phyloP scores from a whole-genome alignment of 2,888 invertebrate genomes.

The Caenorhabditis virilis region DNA sequence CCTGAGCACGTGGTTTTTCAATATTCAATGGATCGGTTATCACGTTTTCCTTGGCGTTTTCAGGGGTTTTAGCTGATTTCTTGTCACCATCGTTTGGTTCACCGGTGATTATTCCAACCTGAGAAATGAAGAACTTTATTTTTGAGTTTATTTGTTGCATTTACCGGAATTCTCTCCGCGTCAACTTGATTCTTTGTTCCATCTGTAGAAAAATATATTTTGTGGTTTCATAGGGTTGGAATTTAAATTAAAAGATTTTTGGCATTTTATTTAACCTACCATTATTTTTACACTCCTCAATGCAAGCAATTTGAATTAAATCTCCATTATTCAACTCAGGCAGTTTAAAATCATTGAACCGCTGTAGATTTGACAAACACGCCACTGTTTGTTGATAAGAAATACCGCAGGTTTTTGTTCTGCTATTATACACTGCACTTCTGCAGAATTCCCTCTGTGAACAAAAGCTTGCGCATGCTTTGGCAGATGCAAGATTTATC shows the following conservation, averaged over 20 bases:
- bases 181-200: constrained; percentile 8
- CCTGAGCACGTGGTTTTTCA: constrained; percentile 32
- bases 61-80: background rate
- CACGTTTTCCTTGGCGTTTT: constrained; percentile 9
- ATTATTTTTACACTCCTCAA: constrained; percentile 48
- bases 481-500: constrained; percentile 49
- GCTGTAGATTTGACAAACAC: constrained; percentile 33
- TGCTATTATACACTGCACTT: constrained; percentile 61
- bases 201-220: no score
- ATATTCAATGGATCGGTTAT: constrained; percentile 26
- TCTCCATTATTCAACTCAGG: constrained; percentile 31
- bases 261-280: no score
- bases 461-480: constrained; percentile 64
- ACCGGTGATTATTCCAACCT: constrained; percentile 41
- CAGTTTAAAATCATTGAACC: constrained; percentile 48
- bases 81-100: constrained; percentile 41
- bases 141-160: no score
- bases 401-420: constrained; percentile 59
- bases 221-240: no score
- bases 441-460: constrained; percentile 63
- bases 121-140: background rate
- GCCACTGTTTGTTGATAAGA: constrained; percentile 53
- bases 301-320: constrained; percentile 49
- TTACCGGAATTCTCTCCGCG: constrained; percentile 1
- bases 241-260: no score